Conservation (phyloP, 2,888 invertebrate species). For the Disparrhopalites patrizii region DNA sequence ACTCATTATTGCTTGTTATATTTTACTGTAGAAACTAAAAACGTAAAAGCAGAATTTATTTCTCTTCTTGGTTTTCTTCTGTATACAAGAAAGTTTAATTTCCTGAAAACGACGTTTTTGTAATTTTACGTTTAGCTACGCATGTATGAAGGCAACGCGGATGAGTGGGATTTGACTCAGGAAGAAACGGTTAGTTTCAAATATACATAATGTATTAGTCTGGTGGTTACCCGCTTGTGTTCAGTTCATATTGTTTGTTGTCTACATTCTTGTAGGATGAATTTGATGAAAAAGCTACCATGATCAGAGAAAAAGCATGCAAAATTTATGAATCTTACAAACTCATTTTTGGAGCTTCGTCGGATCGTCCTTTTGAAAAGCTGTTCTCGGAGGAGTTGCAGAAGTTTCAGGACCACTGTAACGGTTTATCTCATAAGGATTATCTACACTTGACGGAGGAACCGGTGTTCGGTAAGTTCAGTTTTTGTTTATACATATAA, state of each 20-base stretch:
- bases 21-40: no score
- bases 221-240: not conserved
- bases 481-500: not conserved
- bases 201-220: no score
- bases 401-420: constrained; percentile 64
- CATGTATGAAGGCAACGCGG: constrained; percentile 73
- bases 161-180: constrained; percentile 65
- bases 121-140: constrained; percentile 55
- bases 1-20: no score
- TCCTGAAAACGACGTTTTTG: no score
- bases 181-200: constrained; percentile 56
- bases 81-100: no score
- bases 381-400: constrained; percentile 54
- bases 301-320: constrained; percentile 67
- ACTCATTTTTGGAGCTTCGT: constrained; percentile 29
- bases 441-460: constrained; percentile 62
- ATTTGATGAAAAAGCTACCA: constrained; percentile 66
- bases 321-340: constrained; percentile 59
- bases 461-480: constrained; percentile 52
- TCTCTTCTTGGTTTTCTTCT: no score
- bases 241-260: not conserved
- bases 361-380: constrained; percentile 31
- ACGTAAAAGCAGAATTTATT: no score
- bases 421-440: constrained; percentile 60
- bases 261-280: constrained; percentile 49